Base-by-base conservation (phyloP, 2,113 vertebrate species). In the Gopherus flavomarginatus region DNA sequence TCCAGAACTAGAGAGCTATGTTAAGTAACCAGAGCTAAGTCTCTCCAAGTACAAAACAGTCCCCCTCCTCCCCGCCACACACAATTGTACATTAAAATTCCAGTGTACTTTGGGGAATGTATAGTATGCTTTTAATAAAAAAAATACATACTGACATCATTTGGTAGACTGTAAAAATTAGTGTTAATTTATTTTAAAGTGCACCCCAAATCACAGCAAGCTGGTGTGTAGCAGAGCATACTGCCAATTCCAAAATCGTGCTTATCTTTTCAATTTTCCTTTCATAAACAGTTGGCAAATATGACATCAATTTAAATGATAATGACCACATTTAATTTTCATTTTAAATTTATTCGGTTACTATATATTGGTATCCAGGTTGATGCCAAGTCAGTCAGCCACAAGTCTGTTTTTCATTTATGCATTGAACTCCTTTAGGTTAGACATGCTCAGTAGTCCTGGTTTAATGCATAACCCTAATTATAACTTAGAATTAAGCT, bases 391-490 rank as follows among this genome's bases (percentile, higher is more conserved):
- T 90, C 94, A 95, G 95, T 94, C 52, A 96, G 97, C 98, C 98
- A 97, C 98, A 98, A 52, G 96, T 98, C 98, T 98, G 97, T 94
- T 98, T 98, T 97, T 97, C 97, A 98, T 98, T 98, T 98, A 56
- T 92, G 65, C 88, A 26, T 24, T 85, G 94, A 97, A 97, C 96
- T 97, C 96, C 97, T 98, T 96, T 95, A 92, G 97, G 98, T 98
- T 97, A 97, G 98, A 97, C 69, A 83, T 98, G 96, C 96, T 97
- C 96, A 96, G 95, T 97, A 98, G 97, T 97, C 97, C 96, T 96
- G 97, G 97, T 98, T 98, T 98, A 98, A 98, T 98, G 96, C 98
- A 97, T 97, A 98, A 98, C 98, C 98, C 97, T 98, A 98, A 99
- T 98, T 98, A 98, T 96, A 98, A 96, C 87, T 98, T 98, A 98